Evolutionary conservation across 2,888 invertebrate genomes (phyloP).

Genomic region (Drosophila mercatorum): DNA sequence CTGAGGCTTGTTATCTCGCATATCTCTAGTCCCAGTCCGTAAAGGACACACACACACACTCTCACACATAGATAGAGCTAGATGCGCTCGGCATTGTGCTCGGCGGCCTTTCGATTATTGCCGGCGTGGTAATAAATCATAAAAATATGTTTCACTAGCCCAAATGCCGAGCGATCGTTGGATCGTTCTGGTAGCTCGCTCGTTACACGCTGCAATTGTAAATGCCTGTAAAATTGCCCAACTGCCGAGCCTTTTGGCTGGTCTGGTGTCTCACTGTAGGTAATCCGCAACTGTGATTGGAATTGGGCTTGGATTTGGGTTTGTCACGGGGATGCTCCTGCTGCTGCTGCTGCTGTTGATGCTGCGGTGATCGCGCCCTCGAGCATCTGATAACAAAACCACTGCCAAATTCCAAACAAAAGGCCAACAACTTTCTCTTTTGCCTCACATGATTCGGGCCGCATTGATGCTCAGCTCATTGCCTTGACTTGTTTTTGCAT

Average conservation of each 20-base stretch:
- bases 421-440: conserved; percentile 80
- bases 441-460: conserved; percentile 46
- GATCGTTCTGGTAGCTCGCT: conserved; percentile 62
- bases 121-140: conserved; percentile 83
- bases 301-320: conserved; percentile 26
- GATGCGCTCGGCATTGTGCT: conserved; percentile 50
- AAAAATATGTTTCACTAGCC: conserved; percentile 78
- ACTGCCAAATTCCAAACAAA: conserved; percentile 70
- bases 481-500: conserved; percentile 38
- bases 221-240: conserved; percentile 71
- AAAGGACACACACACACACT: conserved; percentile 42
- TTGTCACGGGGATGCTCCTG: conserved; percentile 44
- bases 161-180: conserved; percentile 54
- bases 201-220: conserved; percentile 78
- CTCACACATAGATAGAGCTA: neutral
- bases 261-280: conserved; percentile 43
- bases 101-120: conserved; percentile 74
- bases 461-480: conserved; percentile 33
- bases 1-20: conserved; percentile 67
- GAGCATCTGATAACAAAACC: conserved; percentile 80
- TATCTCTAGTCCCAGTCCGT: conserved; percentile 15
- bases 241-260: conserved; percentile 15
- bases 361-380: conserved; percentile 78
- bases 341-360: conserved; percentile 31
- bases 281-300: conserved; percentile 32